Evolutionary conservation across 2,113 vertebrate genomes (phyloP), one percentile per base, ranked within the genome.

Genomic region (Pleuronectes platessa): DNA sequence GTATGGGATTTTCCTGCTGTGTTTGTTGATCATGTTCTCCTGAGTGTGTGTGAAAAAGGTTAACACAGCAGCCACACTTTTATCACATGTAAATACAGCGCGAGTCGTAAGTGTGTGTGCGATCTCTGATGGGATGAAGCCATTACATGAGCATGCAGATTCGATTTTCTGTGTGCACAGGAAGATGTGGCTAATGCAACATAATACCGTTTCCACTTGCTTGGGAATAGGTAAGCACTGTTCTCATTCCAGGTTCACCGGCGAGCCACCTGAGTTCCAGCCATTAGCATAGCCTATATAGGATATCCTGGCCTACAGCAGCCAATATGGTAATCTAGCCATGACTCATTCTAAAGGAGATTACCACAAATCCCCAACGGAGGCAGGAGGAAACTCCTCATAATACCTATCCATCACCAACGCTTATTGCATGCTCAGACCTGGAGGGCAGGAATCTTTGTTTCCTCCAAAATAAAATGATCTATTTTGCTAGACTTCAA

Each of bases 271-370:
- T 60, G 62, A 74, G 71, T 76, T 82, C 78, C 61, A 76, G 72
- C 80, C 86, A 84, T 89, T 85, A 89, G 88, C 81, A 81, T 78
- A 81, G 81, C 76, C 85, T 76, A 81, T 82, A 85, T 84, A 79
- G 89, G 88, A 92, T 90, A 92, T 91, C 89, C 88, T 88, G 86
- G 75, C 83, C 85, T 86, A 84, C 79, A 91, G 85, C 78, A 73
- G 78, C 71, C 74, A 71, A 75, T 85, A 86, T 89, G 88, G 59
- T 90, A 91, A 90, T 91, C 88, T 86, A 64, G 60, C 82, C 66
- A 83, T 92, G 90, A 92, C 66, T 91, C 91, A 91, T 86, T 89
- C 78, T 88, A 73, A 83, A 89, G 83, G 83, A 91, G 91, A 90
- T 92, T 90, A 92, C 85, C 73, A 31, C 81, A 90, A 92, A 91